A percentile compares a stretch with the other conserved stretches of the same genome.
Evolutionary conservation across 2,797 vertebrate species (phyloP).

Genomic region (Cryptoprocta ferox): DNA sequence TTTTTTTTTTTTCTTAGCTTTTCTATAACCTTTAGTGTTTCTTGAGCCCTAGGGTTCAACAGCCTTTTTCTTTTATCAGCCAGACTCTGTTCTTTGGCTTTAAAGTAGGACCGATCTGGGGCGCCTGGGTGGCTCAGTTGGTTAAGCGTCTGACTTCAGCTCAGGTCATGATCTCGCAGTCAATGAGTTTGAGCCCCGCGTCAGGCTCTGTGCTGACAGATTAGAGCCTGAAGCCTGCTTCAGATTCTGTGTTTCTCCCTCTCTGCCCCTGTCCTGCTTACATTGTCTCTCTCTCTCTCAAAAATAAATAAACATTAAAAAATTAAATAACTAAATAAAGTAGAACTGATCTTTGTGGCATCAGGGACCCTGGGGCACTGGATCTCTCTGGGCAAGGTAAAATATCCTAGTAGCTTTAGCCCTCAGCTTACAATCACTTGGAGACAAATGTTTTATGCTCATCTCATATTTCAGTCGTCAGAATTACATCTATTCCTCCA

Average conservation of each 20-base stretch:
- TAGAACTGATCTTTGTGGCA: not conserved
- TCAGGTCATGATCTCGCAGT: no score
- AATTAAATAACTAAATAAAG: not conserved
- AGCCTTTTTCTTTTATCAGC: not conserved
- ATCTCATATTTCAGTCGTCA: not conserved
- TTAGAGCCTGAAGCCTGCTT: no score
- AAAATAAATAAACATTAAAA: no score
- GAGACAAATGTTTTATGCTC: not conserved
- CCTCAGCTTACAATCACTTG: not conserved
- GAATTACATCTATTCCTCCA: not conserved
- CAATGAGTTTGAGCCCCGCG: no score
- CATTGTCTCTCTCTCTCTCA: no score
- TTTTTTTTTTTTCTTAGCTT: not conserved
- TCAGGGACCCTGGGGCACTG: not conserved
- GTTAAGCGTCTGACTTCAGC: no score
- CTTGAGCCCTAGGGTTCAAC: not conserved
- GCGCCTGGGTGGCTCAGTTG: no score
- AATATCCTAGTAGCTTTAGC: not conserved
- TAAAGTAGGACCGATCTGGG: not conserved
- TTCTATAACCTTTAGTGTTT: not conserved
- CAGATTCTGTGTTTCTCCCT: no score
- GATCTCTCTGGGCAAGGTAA: not conserved
- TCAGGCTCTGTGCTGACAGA: no score
- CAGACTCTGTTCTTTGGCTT: not conserved
- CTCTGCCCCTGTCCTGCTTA: no score